Evolutionary conservation across 2,113 vertebrate species (phyloP).

Genomic region (Corythaixoides concolor): DNA sequence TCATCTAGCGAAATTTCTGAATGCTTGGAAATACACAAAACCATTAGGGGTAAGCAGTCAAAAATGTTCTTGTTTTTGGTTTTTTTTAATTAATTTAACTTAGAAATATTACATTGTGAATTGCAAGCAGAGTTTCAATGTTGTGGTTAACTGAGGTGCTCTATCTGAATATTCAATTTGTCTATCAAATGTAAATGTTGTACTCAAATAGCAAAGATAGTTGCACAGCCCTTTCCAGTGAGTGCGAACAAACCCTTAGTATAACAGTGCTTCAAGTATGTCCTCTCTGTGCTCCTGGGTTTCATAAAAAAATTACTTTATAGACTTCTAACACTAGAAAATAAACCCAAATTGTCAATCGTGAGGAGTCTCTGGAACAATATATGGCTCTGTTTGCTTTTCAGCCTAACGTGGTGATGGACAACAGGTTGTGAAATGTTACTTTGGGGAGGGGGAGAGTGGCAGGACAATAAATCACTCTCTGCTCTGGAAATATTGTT

Average conservation of each 20-base stretch:
- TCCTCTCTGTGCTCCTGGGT: neutral
- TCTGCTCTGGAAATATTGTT: neutral
- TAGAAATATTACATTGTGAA: neutral
- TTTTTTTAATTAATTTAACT: neutral
- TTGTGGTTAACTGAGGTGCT: neutral
- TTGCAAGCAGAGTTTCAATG: neutral
- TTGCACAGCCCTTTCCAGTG: neutral
- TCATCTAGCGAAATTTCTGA: neutral
- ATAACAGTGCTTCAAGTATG: neutral
- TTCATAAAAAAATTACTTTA: neutral
- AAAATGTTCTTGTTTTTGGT: neutral
- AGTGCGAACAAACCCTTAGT: neutral
- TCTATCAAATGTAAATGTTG: neutral
- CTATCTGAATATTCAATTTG: neutral
- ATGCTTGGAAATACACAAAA: neutral
- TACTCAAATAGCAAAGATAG: neutral
- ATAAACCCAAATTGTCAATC: neutral
- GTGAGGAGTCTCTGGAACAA: neutral
- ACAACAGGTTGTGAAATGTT: neutral
- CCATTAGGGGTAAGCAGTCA: neutral
- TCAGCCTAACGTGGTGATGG: neutral
- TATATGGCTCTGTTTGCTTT: neutral
- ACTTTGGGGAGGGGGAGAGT: neutral
- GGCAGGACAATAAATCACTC: neutral
- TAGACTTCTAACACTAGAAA: neutral